Percentiles rank a stretch among this genome's conserved stretches.
These are phyloP conservation scores for Itoplectis maculator DNA, from an alignment of 2,888 invertebrate genomes.

Conservation along the genomic window DNA sequence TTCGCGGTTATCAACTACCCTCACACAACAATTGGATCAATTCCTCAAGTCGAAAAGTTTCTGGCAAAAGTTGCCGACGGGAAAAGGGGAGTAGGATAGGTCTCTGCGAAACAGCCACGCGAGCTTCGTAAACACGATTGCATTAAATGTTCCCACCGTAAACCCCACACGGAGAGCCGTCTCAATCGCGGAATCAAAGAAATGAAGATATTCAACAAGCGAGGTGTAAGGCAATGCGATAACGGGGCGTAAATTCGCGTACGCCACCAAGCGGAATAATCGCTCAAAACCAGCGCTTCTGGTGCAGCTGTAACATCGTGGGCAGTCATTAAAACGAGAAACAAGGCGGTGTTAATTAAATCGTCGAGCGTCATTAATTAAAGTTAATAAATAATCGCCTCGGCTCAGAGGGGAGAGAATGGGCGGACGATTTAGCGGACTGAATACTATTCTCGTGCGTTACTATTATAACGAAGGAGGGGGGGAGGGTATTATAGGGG, in stretches of 20 bases:
- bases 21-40: constrained; percentile 23
- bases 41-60: constrained; percentile 51
- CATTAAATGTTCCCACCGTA: constrained; percentile 44
- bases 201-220: background rate
- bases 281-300: constrained; percentile 33
- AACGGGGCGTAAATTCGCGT: constrained; percentile 45
- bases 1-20: constrained; percentile 56
- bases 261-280: constrained; percentile 59
- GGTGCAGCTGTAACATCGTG: background rate
- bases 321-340: background rate
- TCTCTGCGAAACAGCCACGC: constrained; percentile 60
- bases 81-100: constrained; percentile 14
- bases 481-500: too few species aligned
- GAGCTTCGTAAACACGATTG: constrained; percentile 46
- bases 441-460: constrained; percentile 53
- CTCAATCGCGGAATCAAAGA: background rate
- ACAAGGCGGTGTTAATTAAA: constrained; percentile 59
- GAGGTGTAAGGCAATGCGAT: constrained; percentile 35
- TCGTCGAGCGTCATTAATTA: constrained; percentile 69
- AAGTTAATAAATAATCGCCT: constrained; percentile 68
- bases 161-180: constrained; percentile 17
- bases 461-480: constrained; percentile 51
- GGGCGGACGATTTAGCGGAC: constrained; percentile 49
- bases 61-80: constrained; percentile 15
- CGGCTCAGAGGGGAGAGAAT: constrained; percentile 1